These are phyloP conservation scores for Agonopterix alstromeriana DNA, from an alignment of 2,888 invertebrate genomes.

Conservation along the genomic window DNA sequence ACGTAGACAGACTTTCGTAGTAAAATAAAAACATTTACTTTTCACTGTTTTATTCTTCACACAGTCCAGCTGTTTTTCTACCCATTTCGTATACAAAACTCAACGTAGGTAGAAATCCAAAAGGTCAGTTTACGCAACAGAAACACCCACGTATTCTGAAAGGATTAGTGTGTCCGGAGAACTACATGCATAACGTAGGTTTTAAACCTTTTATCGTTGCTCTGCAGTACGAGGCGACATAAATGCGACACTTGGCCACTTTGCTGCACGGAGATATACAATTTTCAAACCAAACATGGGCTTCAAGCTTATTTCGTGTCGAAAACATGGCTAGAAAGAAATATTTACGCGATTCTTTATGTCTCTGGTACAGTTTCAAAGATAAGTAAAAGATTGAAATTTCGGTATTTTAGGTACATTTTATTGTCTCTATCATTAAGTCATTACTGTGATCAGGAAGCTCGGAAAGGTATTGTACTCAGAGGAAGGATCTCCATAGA, in stretches of 20 bases:
- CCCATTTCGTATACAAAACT: too few species aligned
- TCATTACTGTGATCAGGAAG: too few species aligned
- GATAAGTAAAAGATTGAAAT: neutral
- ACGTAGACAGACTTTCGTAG: too few species aligned
- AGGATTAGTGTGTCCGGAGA: constrained; percentile 32
- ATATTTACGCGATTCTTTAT: neutral
- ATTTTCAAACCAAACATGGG: constrained; percentile 5
- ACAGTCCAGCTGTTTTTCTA: too few species aligned
- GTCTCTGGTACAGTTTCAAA: neutral
- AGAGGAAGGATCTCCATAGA: too few species aligned
- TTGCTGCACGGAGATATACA: constrained; percentile 21
- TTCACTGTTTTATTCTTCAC: too few species aligned
- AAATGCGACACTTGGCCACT: constrained; percentile 32
- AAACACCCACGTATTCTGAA: constrained; percentile 5
- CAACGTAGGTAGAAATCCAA: too few species aligned
- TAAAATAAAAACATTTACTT: too few species aligned
- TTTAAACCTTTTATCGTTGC: constrained; percentile 56
- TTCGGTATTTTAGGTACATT: too few species aligned
- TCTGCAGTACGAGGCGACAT: constrained; percentile 32
- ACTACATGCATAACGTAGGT: constrained; percentile 19
- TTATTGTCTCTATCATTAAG: too few species aligned
- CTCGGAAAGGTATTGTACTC: neutral
- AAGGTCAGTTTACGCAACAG: too few species aligned
- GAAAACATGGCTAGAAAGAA: neutral
- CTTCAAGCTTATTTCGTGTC: constrained; percentile 17